Evolutionary conservation across 2,888 invertebrate species (phyloP), one percentile per base, ranked within the genome.

Genomic region (Hirtodrosophila alboralis): DNA sequence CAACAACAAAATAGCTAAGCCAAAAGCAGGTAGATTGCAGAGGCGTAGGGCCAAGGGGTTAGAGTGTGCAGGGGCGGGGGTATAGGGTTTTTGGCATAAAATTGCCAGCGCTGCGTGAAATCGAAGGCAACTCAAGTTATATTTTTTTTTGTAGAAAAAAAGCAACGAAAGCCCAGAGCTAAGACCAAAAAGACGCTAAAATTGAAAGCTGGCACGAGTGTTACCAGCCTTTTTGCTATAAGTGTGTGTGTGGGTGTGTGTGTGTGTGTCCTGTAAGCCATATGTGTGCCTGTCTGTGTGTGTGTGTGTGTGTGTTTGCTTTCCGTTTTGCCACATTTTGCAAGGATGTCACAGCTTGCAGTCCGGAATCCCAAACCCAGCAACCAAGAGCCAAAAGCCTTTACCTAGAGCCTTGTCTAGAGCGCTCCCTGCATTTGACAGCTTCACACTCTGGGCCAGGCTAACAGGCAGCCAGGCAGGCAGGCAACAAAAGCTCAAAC

Each of bases 31-130:
- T 48, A 40, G 9, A 26, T 18, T n/a, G n/a, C n/a, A n/a, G 9
- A 1, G 8, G 31, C 7, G 12, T 8, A 40, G 14, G 18, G 30
- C n/a, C n/a, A n/a, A n/a, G 12, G 6, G 9, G 9, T 12, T 3
- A 3, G 9, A 5, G 18, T 18, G 18, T n/a, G 18, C 18, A 5
- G 2, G 31, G 13, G 16, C 23, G 4, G 31, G 12, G 13, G 23
- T 1, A 3, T 1, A n/a, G 26, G 21, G 57, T 51, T 34, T 78
- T 48, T 33, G 73, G 76, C 72, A 76, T 62, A 72, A 85, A 85
- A 85, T 79, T 79, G 79, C 76, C 76, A 83, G 76, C 79, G 56
- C 79, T 85, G 79, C 79, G 79, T 80, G 79, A 85, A 85, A 83
- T 85, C 86, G 79, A 80, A 85, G 86, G 84, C 75, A 68, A 36